Conservation (phyloP, 2,113 vertebrate genomes). For the Scomber japonicus region DNA sequence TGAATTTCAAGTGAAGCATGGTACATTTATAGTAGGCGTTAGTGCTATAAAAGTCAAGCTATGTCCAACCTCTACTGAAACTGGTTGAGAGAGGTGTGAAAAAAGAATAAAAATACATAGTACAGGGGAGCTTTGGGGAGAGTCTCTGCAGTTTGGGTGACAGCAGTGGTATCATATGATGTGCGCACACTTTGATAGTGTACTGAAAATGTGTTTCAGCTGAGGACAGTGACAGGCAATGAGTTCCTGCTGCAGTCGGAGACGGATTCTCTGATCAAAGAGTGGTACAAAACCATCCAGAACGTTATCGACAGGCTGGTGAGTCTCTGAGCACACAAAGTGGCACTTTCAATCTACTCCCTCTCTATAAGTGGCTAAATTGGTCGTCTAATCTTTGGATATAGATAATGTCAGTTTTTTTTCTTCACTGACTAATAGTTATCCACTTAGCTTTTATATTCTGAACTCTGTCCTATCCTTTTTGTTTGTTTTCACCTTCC, state of each 20-base stretch:
- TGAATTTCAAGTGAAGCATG: not conserved
- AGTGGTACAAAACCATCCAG: constrained; percentile 90
- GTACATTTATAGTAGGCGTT: not conserved
- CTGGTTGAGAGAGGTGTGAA: fast-evolving
- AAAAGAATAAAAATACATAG: not conserved
- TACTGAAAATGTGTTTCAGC: constrained; percentile 74
- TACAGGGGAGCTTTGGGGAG: not conserved
- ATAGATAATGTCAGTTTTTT: not conserved
- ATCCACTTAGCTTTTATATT: too few species aligned
- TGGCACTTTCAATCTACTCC: not conserved
- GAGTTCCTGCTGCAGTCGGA: constrained; percentile 95
- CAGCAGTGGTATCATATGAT: too few species aligned
- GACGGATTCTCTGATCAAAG: constrained; percentile 86
- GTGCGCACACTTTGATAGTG: too few species aligned
- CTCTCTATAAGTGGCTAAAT: constrained; percentile 5
- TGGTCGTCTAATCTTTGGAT: not conserved
- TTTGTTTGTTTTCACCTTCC: too few species aligned
- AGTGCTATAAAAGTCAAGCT: not conserved
- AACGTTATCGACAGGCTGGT: constrained; percentile 90
- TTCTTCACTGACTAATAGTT: too few species aligned
- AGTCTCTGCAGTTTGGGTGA: too few species aligned
- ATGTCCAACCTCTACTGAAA: not conserved
- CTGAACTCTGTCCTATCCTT: too few species aligned
- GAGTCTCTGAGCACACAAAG: constrained; percentile 60
- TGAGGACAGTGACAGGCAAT: constrained; percentile 92